Percentiles rank a stretch among this genome's conserved stretches.
Evolutionary conservation across 2,888 invertebrate genomes (phyloP).

Genomic region (Heterodera filipjevi): DNA sequence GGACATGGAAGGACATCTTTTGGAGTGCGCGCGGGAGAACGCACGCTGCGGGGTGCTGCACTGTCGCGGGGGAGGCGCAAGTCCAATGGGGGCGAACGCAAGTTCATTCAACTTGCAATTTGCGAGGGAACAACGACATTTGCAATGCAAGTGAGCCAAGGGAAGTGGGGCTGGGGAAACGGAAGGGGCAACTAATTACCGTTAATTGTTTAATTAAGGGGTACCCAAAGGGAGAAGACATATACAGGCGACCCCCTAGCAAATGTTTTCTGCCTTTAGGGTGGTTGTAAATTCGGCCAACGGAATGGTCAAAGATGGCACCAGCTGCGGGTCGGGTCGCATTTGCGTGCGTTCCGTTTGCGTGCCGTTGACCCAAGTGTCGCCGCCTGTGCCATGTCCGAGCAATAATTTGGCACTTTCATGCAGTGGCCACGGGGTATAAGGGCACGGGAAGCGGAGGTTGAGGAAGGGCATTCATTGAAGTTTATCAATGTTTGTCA

Average conservation of each 20-base stretch:
- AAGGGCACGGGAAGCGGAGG: no score
- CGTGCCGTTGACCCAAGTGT: slow-evolving; percentile 67
- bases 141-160: slow-evolving; percentile 64
- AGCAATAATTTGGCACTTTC: slow-evolving; percentile 83
- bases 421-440: slow-evolving; percentile 88
- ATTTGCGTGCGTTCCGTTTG: slow-evolving; percentile 94
- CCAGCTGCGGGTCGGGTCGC: slow-evolving; percentile 71
- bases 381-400: slow-evolving; percentile 73
- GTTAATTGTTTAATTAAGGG: no score
- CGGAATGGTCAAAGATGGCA: slow-evolving; percentile 52
- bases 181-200: not conserved
- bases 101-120: slow-evolving; percentile 86
- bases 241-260: no score
- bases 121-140: slow-evolving; percentile 83
- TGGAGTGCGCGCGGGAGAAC: slow-evolving; percentile 69
- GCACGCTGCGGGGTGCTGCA: slow-evolving; percentile 91
- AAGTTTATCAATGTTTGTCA: no score
- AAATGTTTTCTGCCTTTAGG: slow-evolving; percentile 30
- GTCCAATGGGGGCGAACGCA: slow-evolving; percentile 76
- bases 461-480: no score
- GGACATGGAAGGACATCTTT: slow-evolving; percentile 42
- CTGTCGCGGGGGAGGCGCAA: slow-evolving; percentile 82
- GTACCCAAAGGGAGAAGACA: no score
- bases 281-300: slow-evolving; percentile 49
- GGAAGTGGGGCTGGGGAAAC: not conserved